phyloP scores from a whole-genome alignment of 2,888 invertebrate species.

The Nemapogon koenigi region DNA sequence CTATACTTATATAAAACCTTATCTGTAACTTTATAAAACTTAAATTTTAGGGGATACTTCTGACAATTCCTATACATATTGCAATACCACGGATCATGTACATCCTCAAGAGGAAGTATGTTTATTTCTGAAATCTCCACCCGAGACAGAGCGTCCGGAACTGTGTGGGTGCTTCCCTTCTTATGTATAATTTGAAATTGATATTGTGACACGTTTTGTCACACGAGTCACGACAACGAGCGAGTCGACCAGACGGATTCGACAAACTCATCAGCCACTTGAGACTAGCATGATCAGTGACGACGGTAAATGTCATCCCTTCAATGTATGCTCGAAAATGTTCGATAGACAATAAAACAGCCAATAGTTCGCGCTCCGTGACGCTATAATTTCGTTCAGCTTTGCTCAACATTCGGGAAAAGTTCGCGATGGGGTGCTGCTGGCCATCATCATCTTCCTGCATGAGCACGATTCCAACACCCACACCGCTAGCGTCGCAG shows the following conservation, averaged over 20 bases:
- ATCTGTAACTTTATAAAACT: too few species aligned
- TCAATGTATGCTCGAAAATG: conserved; percentile 9
- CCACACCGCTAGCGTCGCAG: neutral
- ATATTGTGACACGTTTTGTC: too few species aligned
- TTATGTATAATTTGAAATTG: too few species aligned
- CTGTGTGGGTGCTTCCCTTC: too few species aligned
- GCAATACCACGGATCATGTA: too few species aligned
- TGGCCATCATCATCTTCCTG: neutral
- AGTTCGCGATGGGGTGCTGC: conserved; percentile 1
- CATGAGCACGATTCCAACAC: neutral
- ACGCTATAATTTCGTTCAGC: neutral
- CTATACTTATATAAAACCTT: too few species aligned
- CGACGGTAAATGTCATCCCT: conserved; percentile 1
- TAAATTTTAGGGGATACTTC: too few species aligned
- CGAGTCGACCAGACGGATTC: conserved; percentile 7
- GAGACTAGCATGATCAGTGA: conserved; percentile 11
- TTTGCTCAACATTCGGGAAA: neutral
- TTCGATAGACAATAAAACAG: conserved; percentile 4
- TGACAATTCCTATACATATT: too few species aligned
- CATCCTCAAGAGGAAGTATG: too few species aligned
- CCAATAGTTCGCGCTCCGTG: conserved; percentile 5
- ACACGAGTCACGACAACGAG: too few species aligned
- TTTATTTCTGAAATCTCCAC: too few species aligned
- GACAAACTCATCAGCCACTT: neutral
- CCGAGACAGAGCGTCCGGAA: too few species aligned